Base-by-base conservation (phyloP, 2,797 vertebrate species). In the Microctenopoma lineatum region DNA sequence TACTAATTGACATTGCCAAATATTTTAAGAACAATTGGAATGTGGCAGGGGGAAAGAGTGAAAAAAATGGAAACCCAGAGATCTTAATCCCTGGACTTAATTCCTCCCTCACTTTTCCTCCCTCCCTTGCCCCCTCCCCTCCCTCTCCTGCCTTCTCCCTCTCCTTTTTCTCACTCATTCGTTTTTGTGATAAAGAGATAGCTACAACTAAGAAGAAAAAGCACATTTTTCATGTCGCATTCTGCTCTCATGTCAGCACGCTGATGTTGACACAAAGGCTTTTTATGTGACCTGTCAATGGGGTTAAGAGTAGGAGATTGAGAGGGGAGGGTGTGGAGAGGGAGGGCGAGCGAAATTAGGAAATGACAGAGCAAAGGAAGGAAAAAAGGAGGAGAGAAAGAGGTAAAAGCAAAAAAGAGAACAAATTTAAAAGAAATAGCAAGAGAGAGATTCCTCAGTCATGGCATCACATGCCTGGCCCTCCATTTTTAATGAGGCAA, bases 11-110 rank as follows among this genome's bases (percentile, higher is more conserved):
- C 98, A 98, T 98, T 99, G 97, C 97, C 98, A 99, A 98, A 99
- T 99, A 99, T 99, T 98, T 99, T 99, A 99, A 98, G 97, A 99
- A 99, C 98, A 99, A 99, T 98, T 98, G 98, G 97, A 98, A 98
- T 97, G 97, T 96, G 95, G 92, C 94, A 94, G 86, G 78, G 86
- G 81, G 84, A 78, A 81, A 71, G 93, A 91, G 90, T 42, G 73
- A 79, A 79, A 93, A 93, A 90, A 93, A 82, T 78, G 80, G 83
- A 93, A 94, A 92, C 79, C 82, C 68, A 90, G 95, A 97, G 97
- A 98, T 97, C 96, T 98, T 98, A 97, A 99, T 98, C 96, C 96
- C 92, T 93, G 89, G 94, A 96, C 92, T 95, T 95, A 94, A 94
- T 95, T 95, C 94, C 93, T 87, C 78, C 68, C 66, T 81, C 84